Conservation (phyloP, 2,113 vertebrate species). For the Eulemur rufifrons region DNA sequence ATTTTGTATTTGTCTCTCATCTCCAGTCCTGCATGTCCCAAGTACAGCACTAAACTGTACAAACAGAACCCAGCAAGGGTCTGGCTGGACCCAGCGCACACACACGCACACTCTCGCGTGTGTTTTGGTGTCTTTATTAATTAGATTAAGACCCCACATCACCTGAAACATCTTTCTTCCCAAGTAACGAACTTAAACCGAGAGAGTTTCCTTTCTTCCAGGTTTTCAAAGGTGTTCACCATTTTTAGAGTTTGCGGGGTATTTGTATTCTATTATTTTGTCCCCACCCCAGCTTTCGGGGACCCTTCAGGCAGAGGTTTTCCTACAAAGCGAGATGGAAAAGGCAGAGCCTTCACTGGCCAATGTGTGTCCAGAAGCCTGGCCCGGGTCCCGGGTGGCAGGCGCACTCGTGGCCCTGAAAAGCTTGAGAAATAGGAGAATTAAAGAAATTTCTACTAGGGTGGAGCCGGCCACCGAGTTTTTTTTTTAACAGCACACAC, state of each 20-base stretch:
- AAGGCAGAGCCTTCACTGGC: neutral
- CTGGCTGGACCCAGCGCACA: neutral
- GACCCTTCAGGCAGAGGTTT: neutral
- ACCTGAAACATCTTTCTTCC: neutral
- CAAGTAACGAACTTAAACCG: neutral
- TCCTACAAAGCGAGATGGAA: constrained; percentile 7
- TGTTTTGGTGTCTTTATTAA: neutral
- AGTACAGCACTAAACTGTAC: neutral
- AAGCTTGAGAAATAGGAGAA: constrained; percentile 61
- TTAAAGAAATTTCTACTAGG: constrained; percentile 75
- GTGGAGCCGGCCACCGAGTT: constrained; percentile 78
- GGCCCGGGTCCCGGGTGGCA: neutral
- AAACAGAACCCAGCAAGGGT: neutral
- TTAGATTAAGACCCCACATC: neutral
- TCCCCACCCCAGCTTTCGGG: neutral
- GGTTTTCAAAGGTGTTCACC: neutral
- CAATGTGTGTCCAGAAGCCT: neutral
- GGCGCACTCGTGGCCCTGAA: neutral
- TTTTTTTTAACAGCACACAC: constrained; percentile 75
- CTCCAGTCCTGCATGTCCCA: constrained; percentile 9
- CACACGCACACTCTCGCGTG: neutral
- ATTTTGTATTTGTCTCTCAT: constrained; percentile 69
- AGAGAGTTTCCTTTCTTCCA: neutral
- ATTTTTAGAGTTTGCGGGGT: neutral
- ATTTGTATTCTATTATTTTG: neutral